These are phyloP conservation scores for Drusus annulatus DNA, from an alignment of 1,140 invertebrate genomes.

Conservation along the genomic window DNA sequence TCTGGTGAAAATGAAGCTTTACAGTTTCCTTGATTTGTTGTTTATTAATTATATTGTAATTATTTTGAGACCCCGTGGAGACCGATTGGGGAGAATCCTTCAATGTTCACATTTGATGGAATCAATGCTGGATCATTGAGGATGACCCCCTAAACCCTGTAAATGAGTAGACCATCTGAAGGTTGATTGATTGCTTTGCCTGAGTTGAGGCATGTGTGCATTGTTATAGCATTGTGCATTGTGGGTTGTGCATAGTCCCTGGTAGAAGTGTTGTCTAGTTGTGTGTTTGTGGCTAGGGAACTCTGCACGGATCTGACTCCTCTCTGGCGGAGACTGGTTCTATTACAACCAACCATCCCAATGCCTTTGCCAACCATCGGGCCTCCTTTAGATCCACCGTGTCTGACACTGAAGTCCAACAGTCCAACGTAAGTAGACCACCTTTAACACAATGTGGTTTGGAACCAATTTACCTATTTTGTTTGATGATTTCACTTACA, in stretches of 20 bases:
- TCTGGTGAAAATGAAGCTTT: too few relatives aligned
- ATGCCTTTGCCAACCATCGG: constrained; percentile 71
- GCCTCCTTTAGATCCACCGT: constrained; percentile 84
- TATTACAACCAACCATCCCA: constrained; percentile 85
- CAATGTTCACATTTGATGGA: too few relatives aligned
- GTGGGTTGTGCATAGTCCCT: constrained; percentile 42
- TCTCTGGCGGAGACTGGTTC: constrained; percentile 81
- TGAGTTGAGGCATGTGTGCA: constrained; percentile 49
- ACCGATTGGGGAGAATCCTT: too few relatives aligned
- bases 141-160: too few relatives aligned
- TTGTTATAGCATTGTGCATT: constrained; percentile 14
- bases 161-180: neutral
- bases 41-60: too few relatives aligned
- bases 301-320: constrained; percentile 75
- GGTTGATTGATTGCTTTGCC: constrained; percentile 48
- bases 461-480: too few relatives aligned
- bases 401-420: constrained; percentile 94
- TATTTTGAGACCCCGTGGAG: too few relatives aligned
- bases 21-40: too few relatives aligned
- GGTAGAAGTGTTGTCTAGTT: constrained; percentile 60
- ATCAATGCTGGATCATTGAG: too few relatives aligned
- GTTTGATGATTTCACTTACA: too few relatives aligned
- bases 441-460: neutral
- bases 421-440: constrained; percentile 82
- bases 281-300: constrained; percentile 71